Base-by-base conservation (phyloP, 64 coral and sea anemone genomes). In the Montipora cactus region DNA sequence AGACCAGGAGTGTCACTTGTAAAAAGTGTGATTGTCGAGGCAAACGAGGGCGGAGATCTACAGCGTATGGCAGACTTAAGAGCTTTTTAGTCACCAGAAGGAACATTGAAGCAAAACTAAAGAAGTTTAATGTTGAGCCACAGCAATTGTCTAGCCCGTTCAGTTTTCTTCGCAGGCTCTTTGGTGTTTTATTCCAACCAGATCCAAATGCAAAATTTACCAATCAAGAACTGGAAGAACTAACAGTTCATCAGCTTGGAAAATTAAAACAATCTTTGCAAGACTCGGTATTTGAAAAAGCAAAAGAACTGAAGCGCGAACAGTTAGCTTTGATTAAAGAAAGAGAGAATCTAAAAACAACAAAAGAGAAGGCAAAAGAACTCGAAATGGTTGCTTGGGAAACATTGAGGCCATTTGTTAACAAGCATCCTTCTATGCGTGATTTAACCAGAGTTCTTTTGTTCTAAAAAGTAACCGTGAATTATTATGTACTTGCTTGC, bases 361-460 rank as follows among this genome's bases (percentile, higher is more conserved):
- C 45, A 12, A 86, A 86, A 86, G 8, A 72, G 18, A 86, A 86
- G 45, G 82, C 82, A 19, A 86, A 72, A 48, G 45, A 86, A 25
- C 19, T 72, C 21, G 82, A 86, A 71, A 71, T 6, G 0, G 47
- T 71, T 45, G 82, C 66, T 25, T 86, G 82, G 82, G 18, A 16
- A 21, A 86, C 82, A 12, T 28, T 86, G n/a, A 70, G 66, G 8
- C 82, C 82, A 9, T 51, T 71, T 14, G 11, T 86, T 1, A 86
- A 86, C 18, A 71, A 71, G 10, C 82, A 51, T 50, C 82, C 82
- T 86, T 71, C 64, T 50, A 71, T 12, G 47, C 44, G 47, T 23
- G 82, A 86, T 86, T 71, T 86, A 71, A 72, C 82, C 8, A 70
- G 62, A 67, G 82, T 86, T 72, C 66, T 86, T 21, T 71, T 86